Evolutionary conservation across 2,888 invertebrate genomes (phyloP).

Genomic region (Stegana nigrithorax): DNA sequence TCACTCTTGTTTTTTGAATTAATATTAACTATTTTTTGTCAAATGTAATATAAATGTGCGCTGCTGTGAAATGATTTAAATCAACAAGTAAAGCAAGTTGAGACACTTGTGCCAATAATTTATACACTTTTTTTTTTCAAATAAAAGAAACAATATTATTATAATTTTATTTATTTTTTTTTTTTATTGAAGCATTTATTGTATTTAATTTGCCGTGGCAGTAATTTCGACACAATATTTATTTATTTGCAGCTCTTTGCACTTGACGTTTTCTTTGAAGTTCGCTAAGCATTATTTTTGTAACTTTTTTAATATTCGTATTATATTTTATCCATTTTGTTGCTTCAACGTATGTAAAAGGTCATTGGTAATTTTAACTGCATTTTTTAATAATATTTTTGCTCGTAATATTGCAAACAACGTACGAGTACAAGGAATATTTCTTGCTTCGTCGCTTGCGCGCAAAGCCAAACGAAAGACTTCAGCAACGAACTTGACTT

Average conservation of each 20-base stretch:
- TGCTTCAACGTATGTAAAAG: background rate
- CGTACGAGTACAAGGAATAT: background rate
- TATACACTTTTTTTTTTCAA: conserved; percentile 41
- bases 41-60: too few species aligned
- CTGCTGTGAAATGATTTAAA: too few species aligned
- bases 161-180: background rate
- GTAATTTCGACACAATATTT: conserved; percentile 32
- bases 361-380: background rate
- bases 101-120: too few species aligned
- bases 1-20: too few species aligned
- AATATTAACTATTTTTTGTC: too few species aligned
- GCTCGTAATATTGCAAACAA: background rate
- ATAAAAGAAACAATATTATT: conserved; percentile 27
- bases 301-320: conserved; percentile 43
- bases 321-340: conserved; percentile 34
- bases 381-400: background rate
- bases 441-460: too few species aligned
- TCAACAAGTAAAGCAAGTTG: too few species aligned
- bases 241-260: conserved; percentile 30
- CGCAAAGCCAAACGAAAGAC: conserved; percentile 8
- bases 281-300: too few species aligned
- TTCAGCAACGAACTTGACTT: conserved; percentile 48
- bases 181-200: background rate
- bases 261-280: conserved; percentile 19
- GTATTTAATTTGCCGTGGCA: background rate